Evolutionary conservation across 1,140 invertebrate species (phyloP).

Genomic region (Drosophila yakuba): DNA sequence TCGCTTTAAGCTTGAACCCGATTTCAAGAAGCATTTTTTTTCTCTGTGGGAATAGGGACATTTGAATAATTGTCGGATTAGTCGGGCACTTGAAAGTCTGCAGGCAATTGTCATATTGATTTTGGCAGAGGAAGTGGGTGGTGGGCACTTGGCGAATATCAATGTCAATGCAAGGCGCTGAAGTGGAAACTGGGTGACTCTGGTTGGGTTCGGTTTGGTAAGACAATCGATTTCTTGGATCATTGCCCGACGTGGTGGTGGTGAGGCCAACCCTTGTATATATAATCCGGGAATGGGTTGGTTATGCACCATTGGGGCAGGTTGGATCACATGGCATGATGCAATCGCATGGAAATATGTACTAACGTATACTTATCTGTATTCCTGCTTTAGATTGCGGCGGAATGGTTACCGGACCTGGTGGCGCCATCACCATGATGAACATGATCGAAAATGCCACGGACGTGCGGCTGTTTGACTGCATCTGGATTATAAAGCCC

Average conservation of each 20-base stretch:
- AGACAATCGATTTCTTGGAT: constrained; percentile 58
- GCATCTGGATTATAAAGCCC: constrained; percentile 90
- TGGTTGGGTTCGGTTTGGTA: constrained; percentile 64
- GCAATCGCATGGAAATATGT: neutral
- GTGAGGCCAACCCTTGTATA: neutral
- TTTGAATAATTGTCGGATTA: constrained; percentile 36
- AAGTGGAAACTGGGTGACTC: constrained; percentile 61
- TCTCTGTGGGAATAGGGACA: neutral
- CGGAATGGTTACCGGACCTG: constrained; percentile 90
- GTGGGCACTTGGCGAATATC: constrained; percentile 44
- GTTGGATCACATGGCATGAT: neutral
- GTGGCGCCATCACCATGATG: constrained; percentile 92
- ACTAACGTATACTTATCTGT: no score
- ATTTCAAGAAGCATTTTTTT: neutral
- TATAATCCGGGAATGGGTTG: constrained; percentile 15
- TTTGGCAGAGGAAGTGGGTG: constrained; percentile 26
- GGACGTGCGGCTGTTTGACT: constrained; percentile 87
- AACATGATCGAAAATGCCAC: constrained; percentile 88
- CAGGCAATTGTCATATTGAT: constrained; percentile 75
- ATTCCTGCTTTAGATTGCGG: constrained; percentile 86
- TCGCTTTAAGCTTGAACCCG: no score
- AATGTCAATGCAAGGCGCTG: constrained; percentile 59
- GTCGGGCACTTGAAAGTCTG: constrained; percentile 66
- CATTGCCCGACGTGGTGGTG: constrained; percentile 27
- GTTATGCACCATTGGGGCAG: constrained; percentile 27